These are phyloP conservation scores for Fragum sueziense DNA, from an alignment of 2,888 invertebrate genomes.

Conservation along the genomic window DNA sequence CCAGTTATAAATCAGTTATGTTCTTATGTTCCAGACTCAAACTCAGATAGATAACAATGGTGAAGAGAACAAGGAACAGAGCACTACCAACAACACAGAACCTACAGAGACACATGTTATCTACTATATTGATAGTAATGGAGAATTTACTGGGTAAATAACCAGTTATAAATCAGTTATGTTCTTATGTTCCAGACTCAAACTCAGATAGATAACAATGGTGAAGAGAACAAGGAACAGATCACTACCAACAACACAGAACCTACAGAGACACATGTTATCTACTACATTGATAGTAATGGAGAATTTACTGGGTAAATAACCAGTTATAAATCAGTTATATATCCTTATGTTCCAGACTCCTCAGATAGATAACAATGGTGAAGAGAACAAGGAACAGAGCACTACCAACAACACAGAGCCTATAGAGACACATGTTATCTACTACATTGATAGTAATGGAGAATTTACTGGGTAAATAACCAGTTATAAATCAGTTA, in stretches of 20 bases:
- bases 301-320: too few species aligned
- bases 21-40: too few species aligned
- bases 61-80: neutral
- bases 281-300: slow-evolving; percentile 50
- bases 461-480: slow-evolving; percentile 47
- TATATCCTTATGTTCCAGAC: neutral
- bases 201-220: too few species aligned
- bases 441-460: slow-evolving; percentile 55
- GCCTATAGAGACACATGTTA: slow-evolving; percentile 45
- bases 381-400: neutral
- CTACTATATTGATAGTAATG: slow-evolving; percentile 55
- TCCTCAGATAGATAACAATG: neutral
- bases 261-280: slow-evolving; percentile 46
- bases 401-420: neutral
- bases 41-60: neutral
- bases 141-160: slow-evolving; percentile 45
- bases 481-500: too few species aligned
- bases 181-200: too few species aligned
- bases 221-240: too few species aligned
- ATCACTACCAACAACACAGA: neutral
- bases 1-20: too few species aligned
- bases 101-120: slow-evolving; percentile 49
- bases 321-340: neutral
- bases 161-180: too few species aligned
- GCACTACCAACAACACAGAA: neutral